Base-by-base conservation (phyloP, 2,797 vertebrate species). In the Anabacerthia variegaticeps region DNA sequence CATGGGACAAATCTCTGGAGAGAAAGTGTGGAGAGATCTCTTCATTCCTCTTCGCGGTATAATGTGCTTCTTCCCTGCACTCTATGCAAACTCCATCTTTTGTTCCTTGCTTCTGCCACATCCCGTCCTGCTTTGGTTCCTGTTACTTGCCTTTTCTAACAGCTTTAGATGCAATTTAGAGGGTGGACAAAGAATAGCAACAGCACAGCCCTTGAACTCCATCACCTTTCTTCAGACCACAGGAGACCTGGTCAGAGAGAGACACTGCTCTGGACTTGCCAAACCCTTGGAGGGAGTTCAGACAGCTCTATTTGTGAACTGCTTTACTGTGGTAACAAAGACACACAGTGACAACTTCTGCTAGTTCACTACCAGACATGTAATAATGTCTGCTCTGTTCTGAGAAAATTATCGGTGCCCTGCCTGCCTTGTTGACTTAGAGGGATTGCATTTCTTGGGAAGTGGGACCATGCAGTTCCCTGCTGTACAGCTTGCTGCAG, bases 351-450 rank as follows among this genome's bases (percentile, higher is more conserved):
- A 71, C 91, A 93, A 36, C 83, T 89, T 89, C 89, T 94, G 37
- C 73, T 91, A 3, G 1, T 63, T 87, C 82, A 24, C 72, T 82
- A 76, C 68, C 66, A 82, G 88, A n/a, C 24, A 9, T 63, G 41
- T 81, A 87, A 77, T 92, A 92, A 82, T 67, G 92, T 78, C 80
- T 92, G 41, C 74, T 89, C 84, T 91, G 67, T 93, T 84, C 54
- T 10, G 59, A 92, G 89, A 88, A 94, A 92, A 66, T 85, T 93
- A 71, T 91, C 17, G 0, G 76, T 79, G 82, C 85, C 82, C 66
- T 83, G 78, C 72, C 69, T 88, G 66, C 83, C 69, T 63, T 96
- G 92, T 90, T 93, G 94, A 93, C 89, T 93, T 82, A 85, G 82
- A 79, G 80, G 89, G 78, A 90, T 91, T 95, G 63, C 44, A 39